Conservation (phyloP, 2,888 invertebrate species). For the Pachydiplax longipennis region DNA sequence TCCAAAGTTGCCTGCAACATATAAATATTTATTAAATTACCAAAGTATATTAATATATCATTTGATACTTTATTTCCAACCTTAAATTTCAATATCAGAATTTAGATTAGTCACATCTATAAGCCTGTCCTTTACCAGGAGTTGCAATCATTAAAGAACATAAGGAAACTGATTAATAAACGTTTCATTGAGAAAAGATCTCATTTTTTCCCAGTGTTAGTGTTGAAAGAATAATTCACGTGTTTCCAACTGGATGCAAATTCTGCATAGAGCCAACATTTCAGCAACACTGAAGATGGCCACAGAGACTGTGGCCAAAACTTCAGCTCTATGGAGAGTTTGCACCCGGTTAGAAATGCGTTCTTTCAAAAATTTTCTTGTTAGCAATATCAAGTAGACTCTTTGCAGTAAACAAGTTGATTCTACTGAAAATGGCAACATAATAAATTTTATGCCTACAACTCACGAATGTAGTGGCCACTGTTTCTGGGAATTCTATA, state of each 20-base stretch:
- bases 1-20: slow-evolving; percentile 54
- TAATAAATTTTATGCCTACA: slow-evolving; percentile 7
- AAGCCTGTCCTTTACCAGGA: background rate
- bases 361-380: too few relatives aligned
- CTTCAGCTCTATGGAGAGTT: too few relatives aligned
- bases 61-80: background rate
- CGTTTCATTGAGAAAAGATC: too few relatives aligned
- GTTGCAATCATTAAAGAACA: background rate
- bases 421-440: background rate
- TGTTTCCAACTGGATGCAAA: too few relatives aligned
- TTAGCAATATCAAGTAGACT: too few relatives aligned
- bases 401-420: background rate
- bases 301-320: too few relatives aligned
- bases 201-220: too few relatives aligned
- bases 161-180: too few relatives aligned
- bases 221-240: too few relatives aligned
- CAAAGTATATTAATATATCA: background rate
- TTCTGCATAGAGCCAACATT: too few relatives aligned
- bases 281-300: too few relatives aligned
- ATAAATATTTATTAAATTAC: background rate
- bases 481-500: slow-evolving; percentile 38
- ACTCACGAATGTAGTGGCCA: slow-evolving; percentile 46
- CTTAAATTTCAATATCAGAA: background rate
- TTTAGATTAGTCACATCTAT: background rate
- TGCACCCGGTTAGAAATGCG: too few relatives aligned